Percentiles rank a stretch among this genome's conserved stretches.
phyloP scores from a whole-genome alignment of 1,140 invertebrate genomes.

The Nomia melanderi region DNA sequence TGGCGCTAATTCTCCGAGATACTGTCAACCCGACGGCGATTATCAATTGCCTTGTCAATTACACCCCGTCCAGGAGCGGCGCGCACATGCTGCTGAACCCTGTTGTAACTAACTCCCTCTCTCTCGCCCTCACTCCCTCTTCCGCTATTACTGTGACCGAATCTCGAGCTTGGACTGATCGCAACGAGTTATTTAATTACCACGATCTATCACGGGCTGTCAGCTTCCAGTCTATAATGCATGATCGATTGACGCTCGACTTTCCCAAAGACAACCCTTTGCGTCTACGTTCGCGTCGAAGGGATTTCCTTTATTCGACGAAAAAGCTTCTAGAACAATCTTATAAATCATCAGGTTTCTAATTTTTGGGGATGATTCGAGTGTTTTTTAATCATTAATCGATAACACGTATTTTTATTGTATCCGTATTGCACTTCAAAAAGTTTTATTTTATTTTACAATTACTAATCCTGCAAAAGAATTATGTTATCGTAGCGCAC shows the following conservation, averaged over 20 bases:
- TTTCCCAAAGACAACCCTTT: conserved; percentile 59
- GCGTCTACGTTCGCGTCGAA: conserved; percentile 2
- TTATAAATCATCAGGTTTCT: background rate
- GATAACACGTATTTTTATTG: no score
- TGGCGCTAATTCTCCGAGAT: conserved; percentile 66
- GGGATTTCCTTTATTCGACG: background rate
- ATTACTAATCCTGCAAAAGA: no score
- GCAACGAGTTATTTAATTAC: conserved; percentile 79
- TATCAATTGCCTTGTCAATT: conserved; percentile 79
- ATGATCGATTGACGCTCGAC: conserved; percentile 74
- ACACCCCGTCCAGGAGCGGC: conserved; percentile 68
- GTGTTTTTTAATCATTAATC: background rate
- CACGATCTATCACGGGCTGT: conserved; percentile 77
- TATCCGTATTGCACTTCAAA: no score
- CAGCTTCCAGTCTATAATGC: conserved; percentile 77
- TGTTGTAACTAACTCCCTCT: conserved; percentile 25
- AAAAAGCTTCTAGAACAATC: background rate
- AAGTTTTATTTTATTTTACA: no score
- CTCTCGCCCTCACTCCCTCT: conserved; percentile 11
- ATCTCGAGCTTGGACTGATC: conserved; percentile 68
- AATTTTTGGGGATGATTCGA: background rate
- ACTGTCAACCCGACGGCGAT: conserved; percentile 67
- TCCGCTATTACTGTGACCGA: conserved; percentile 47
- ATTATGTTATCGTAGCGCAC: no score
- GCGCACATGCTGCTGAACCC: conserved; percentile 68